phyloP scores from a whole-genome alignment of 2,797 vertebrate genomes.

The Diceros bicornis region DNA sequence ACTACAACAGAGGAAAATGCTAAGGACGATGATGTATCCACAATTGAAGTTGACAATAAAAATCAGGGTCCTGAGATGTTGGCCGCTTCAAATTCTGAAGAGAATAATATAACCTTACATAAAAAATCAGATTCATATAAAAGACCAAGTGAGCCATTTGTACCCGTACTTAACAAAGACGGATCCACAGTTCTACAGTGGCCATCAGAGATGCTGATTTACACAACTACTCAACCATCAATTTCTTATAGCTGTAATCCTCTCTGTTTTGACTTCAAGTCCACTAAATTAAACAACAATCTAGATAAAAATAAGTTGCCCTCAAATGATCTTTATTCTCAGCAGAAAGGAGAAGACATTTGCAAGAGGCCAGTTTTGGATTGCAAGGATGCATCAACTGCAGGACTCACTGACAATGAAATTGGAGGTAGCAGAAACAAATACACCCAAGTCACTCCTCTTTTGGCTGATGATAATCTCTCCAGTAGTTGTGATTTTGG shows the following conservation, averaged over 20 bases:
- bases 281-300: constrained; percentile 86
- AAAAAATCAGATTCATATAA: constrained; percentile 76
- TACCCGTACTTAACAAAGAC: constrained; percentile 92
- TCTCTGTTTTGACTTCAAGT: constrained; percentile 94
- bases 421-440: constrained; percentile 54
- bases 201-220: constrained; percentile 95
- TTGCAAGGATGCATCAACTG: constrained; percentile 50
- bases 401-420: constrained; percentile 57
- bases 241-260: constrained; percentile 96
- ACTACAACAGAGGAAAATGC: constrained; percentile 64
- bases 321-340: constrained; percentile 77
- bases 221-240: constrained; percentile 92
- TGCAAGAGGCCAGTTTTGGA: constrained; percentile 48
- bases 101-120: constrained; percentile 46
- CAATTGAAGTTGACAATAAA: constrained; percentile 77
- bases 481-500: constrained; percentile 76
- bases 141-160: constrained; percentile 90
- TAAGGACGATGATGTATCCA: background rate
- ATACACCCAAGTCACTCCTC: constrained; percentile 64
- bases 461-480: constrained; percentile 57
- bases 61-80: constrained; percentile 59
- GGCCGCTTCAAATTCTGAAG: constrained; percentile 64
- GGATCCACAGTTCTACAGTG: constrained; percentile 93
- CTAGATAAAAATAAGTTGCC: constrained; percentile 83
- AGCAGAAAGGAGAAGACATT: constrained; percentile 76